Evolutionary conservation across 2,113 vertebrate species (phyloP).

Genomic region (Dromaius novaehollandiae): DNA sequence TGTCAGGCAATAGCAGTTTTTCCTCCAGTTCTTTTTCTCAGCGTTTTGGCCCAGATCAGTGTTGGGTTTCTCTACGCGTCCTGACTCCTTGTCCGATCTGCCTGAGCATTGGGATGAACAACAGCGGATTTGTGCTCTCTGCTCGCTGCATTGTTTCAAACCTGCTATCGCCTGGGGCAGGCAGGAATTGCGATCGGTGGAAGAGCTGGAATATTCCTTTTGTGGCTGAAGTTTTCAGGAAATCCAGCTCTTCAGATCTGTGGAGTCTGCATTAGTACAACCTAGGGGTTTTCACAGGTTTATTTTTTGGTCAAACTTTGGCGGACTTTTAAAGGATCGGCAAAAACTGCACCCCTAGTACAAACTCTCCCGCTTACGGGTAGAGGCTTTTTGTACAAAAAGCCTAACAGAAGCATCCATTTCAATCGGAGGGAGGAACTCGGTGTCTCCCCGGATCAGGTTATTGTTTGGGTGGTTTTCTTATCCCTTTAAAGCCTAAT

Average conservation of each 20-base stretch:
- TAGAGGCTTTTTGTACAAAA: not conserved
- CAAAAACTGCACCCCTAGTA: rapidly evolving
- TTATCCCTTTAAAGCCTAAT: not conserved
- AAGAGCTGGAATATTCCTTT: not conserved
- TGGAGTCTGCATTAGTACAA: not conserved
- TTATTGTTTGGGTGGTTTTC: not conserved
- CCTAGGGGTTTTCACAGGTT: not conserved
- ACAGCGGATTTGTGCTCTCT: too few relatives aligned
- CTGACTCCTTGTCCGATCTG: not conserved
- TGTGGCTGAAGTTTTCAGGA: not conserved
- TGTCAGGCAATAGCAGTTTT: not conserved
- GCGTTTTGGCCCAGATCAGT: not conserved
- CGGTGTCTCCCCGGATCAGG: not conserved
- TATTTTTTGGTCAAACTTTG: not conserved
- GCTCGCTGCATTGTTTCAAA: not conserved
- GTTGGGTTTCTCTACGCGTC: not conserved
- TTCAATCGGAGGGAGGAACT: not conserved
- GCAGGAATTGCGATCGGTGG: not conserved
- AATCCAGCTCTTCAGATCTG: not conserved
- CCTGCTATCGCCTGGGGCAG: not conserved
- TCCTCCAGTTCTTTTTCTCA: not conserved
- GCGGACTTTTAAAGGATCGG: not conserved
- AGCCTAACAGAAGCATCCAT: not conserved
- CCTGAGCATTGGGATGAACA: not conserved
- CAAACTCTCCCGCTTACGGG: not conserved